Evolutionary conservation across 2,888 invertebrate genomes (phyloP).

Genomic region (Heliconius sara): DNA sequence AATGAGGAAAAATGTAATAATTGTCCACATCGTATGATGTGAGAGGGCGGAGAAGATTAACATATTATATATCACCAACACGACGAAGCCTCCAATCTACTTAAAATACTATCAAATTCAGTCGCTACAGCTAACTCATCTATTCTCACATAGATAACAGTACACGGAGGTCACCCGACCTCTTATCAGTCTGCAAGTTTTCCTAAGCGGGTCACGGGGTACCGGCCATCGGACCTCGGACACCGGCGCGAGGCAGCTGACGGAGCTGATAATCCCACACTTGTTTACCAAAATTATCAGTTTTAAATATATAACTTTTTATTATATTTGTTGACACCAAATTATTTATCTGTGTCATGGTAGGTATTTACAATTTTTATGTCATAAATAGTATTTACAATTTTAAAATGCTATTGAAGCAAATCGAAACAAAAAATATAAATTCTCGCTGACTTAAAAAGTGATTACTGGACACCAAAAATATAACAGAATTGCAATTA

Average conservation of each 20-base stretch:
- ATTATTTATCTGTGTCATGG: background rate
- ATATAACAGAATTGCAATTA: no score
- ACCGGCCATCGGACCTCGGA: background rate
- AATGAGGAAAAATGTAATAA: no score
- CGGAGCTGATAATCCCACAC: slow-evolving; percentile 3
- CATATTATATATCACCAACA: background rate
- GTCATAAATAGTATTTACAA: background rate
- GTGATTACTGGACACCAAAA: no score
- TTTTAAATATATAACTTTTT: background rate
- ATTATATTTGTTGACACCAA: background rate
- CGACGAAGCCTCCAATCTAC: background rate
- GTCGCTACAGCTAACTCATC: background rate
- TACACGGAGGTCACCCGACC: background rate
- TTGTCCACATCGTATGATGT: background rate
- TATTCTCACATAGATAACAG: slow-evolving; percentile 5
- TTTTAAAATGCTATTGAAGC: background rate
- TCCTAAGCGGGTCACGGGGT: slow-evolving; percentile 8
- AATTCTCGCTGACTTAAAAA: no score
- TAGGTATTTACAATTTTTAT: no score
- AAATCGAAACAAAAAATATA: background rate
- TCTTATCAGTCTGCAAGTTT: slow-evolving; percentile 6
- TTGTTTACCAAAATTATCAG: slow-evolving; percentile 16
- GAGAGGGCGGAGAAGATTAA: background rate
- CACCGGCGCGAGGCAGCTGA: background rate
- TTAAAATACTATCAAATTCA: background rate